Base-by-base conservation (phyloP, 23 tunicate species). In the Styela clava region DNA sequence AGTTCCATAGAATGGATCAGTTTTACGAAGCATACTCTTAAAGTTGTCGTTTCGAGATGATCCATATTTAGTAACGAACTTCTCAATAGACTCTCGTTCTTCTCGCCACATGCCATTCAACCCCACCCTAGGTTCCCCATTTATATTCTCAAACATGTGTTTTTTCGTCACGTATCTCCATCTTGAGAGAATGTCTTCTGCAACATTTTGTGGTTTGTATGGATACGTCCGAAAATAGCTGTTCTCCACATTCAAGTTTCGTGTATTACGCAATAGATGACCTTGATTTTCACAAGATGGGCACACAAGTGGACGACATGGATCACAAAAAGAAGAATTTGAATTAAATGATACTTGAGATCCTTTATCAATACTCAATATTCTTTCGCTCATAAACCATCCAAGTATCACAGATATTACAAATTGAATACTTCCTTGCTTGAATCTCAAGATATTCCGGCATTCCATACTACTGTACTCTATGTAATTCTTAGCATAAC, bases 41-140 rank as follows among this genome's bases (percentile, higher is more conserved):
- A 67, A 19, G 12, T 67, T 67, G 19, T 22, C 31, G n/a, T 22
- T 29, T 29, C 16, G 31, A 22, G 31, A 12, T 44, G 56, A 44
- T 7, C 7, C 12, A 5, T 5, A 44, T 5, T 12, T 12, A 5
- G 56, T 7, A 12, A 44, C 12, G 7, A 44, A 44, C 12, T 44
- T 44, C 16, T 67, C n/a, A 12, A 67, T 0, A 25, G 30, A 21
- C 19, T 37, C 31, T 16, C 24, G 9, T 2, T 77, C 81, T 26
- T 24, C 74, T 24, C 69, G 30, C 69, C 69, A 52, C 68, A 77
- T 77, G 7, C 81, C 81, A 52, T 1, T 77, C 67, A 77, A 27
- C 12, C 81, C 81, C 3, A 89, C 61, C 61, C 95, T 52, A 0
- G 95, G 95, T 69, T 89, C 95, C 52, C 85, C 88, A 76, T 89